Evolutionary conservation across 1,140 invertebrate genomes (phyloP).

Genomic region (Philotrypesis tridentata): DNA sequence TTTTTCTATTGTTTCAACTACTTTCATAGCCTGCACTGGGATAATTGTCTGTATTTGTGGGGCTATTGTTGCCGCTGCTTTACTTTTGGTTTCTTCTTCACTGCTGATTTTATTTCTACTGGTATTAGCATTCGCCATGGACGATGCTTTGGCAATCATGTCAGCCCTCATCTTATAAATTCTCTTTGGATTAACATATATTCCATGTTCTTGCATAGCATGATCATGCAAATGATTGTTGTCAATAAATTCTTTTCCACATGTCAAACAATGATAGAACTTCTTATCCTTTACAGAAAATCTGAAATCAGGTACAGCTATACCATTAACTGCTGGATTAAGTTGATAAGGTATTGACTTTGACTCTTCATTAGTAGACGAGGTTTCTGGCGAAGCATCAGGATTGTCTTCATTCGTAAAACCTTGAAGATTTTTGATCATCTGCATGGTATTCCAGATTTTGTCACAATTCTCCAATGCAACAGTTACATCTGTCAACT

Average conservation of each 20-base stretch:
- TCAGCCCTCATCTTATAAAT: constrained; percentile 23
- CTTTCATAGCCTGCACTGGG: not conserved
- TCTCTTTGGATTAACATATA: constrained; percentile 45
- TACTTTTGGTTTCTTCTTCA: not conserved
- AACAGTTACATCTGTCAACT: constrained; percentile 59
- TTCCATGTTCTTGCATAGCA: constrained; percentile 59
- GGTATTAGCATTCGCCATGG: not conserved
- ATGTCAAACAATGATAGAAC: constrained; percentile 62
- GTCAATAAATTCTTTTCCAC: constrained; percentile 61
- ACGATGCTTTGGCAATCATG: not conserved
- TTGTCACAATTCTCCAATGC: constrained; percentile 66
- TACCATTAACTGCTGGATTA: constrained; percentile 53
- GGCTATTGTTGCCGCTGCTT: not conserved
- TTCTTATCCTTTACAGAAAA: constrained; percentile 60
- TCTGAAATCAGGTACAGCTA: constrained; percentile 59
- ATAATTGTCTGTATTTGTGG: constrained; percentile 9
- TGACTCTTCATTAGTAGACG: constrained; percentile 11
- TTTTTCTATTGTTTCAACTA: not conserved
- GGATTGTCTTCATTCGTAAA: constrained; percentile 1
- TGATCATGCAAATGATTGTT: constrained; percentile 58
- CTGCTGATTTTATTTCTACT: not conserved
- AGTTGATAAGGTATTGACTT: constrained; percentile 51
- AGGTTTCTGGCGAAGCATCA: constrained; percentile 32
- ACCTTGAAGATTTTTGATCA: constrained; percentile 62
- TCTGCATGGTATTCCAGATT: constrained; percentile 68